A percentile compares a stretch with the other conserved stretches of the same genome.
Conservation (phyloP, 2,797 vertebrate genomes). For the Pampus argenteus region DNA sequence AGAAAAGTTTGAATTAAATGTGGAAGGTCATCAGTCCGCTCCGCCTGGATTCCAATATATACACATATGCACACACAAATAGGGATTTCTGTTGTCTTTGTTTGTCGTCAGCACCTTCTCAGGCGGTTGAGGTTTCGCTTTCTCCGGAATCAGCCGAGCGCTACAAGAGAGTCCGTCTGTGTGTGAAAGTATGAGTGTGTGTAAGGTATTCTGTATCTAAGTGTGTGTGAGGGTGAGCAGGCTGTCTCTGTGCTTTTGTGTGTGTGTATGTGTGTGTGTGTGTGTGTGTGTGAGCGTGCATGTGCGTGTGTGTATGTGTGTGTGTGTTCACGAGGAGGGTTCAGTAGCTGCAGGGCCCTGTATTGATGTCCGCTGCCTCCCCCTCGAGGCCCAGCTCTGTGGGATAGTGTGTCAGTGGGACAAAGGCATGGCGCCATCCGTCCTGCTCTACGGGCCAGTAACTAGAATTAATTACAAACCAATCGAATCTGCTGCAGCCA, state of each 20-base stretch:
- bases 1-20: constrained; percentile 6
- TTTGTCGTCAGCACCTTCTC: constrained; percentile 85
- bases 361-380: constrained; percentile 82
- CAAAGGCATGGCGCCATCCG: constrained; percentile 94
- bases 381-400: constrained; percentile 78
- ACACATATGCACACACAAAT: constrained; percentile 21
- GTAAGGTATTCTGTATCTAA: constrained; percentile 67
- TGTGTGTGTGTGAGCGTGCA: constrained; percentile 17
- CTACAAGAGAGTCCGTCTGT: constrained; percentile 68
- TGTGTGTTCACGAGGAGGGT: constrained; percentile 62
- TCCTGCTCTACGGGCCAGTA: constrained; percentile 91
- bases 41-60: background rate
- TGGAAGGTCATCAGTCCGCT: constrained; percentile 20
- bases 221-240: constrained; percentile 41
- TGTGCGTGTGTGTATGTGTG: constrained; percentile 37
- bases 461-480: constrained; percentile 95
- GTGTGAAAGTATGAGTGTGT: constrained; percentile 60
- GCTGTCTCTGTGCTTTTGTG: constrained; percentile 40
- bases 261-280: constrained; percentile 45
- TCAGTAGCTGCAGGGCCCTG: constrained; percentile 79
- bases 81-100: constrained; percentile 80
- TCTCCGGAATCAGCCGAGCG: constrained; percentile 75
- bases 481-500: constrained; percentile 94
- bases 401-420: constrained; percentile 93
- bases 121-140: constrained; percentile 81